phyloP scores from a whole-genome alignment of 2,888 invertebrate genomes.

The Eupithecia insigniata region DNA sequence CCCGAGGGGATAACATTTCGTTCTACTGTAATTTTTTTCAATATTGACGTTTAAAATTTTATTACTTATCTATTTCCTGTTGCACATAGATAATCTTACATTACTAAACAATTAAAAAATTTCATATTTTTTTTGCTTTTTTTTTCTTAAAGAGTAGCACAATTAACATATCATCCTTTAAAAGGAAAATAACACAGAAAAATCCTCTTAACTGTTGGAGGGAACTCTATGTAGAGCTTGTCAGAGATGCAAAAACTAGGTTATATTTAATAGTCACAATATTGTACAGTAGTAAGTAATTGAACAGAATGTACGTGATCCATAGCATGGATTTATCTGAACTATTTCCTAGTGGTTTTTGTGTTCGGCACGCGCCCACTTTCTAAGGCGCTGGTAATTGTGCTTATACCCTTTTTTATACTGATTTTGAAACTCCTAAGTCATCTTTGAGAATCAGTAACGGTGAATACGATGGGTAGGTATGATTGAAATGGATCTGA shows the following conservation, averaged over 20 bases:
- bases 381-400: slow-evolving; percentile 76
- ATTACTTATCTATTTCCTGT: too few relatives aligned
- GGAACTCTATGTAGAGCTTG: not conserved
- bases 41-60: too few relatives aligned
- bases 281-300: slow-evolving; percentile 69
- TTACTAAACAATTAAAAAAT: too few relatives aligned
- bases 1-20: not conserved
- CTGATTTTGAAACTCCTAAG: slow-evolving; percentile 68
- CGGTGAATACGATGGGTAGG: slow-evolving; percentile 61
- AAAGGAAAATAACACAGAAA: not conserved
- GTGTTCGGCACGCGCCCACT: slow-evolving; percentile 79
- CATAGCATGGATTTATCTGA: slow-evolving; percentile 80
- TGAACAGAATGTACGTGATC: slow-evolving; percentile 80
- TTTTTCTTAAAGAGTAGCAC: not conserved
- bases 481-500: slow-evolving; percentile 43
- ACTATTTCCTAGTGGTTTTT: slow-evolving; percentile 73
- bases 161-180: not conserved
- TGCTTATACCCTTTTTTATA: slow-evolving; percentile 73
- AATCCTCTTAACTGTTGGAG: not conserved
- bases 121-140: not conserved
- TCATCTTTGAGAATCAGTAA: slow-evolving; percentile 71
- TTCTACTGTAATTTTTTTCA: too few relatives aligned
- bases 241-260: not conserved
- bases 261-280: slow-evolving; percentile 56
- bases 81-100: too few relatives aligned